Base-by-base conservation (phyloP, 2,888 invertebrate species). In the Oxytorus armatus region DNA sequence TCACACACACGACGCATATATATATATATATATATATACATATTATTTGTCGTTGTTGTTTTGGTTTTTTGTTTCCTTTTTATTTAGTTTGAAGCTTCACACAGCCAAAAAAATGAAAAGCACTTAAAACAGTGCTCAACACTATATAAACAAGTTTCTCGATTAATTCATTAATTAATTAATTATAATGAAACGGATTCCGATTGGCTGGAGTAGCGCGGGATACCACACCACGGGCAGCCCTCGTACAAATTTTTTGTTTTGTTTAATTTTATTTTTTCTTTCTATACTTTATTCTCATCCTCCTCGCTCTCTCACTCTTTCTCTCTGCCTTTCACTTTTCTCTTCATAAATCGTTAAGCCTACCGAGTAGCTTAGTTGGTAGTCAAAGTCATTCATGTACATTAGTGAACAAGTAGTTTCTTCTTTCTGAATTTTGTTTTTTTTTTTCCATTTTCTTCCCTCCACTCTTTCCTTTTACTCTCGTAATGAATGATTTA, bases 81-180 rank as follows among this genome's bases (percentile, higher is more conserved):
- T 81, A 81, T 88, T 88, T 87, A 88, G 90, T 93, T 89, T 88
- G 86, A 93, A 93, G 93, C 93, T 93, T 94, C 93, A 93, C 94
- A 94, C 94, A 94, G 94, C 94, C 94, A 92, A 93, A 93, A 51
- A 93, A 93, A 92, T 89, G 88, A 93, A 92, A 93, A 94, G 94
- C 94, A 94, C 94, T 94, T 94, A 94, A 94, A 94, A 94, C 94
- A 94, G 94, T 94, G 94, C 94, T 93, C 92, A 93, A 92, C 93
- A 93, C 92, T 92, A 92, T 92, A 92, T 92, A 92, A 91, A 92
- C 90, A 92, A 92, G 92, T 92, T 90, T 90, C 92, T 88, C 85
- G 86, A 87, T 86, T 86, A 87, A 88, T 87, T 84, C 77, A 82
- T 83, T 82, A 72, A 79, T 85, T 78, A 86, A 86, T 85, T 85